These are phyloP conservation scores for Protobothrops flavoviridis DNA, from an alignment of 2,113 vertebrate genomes.

Conservation along the genomic window DNA sequence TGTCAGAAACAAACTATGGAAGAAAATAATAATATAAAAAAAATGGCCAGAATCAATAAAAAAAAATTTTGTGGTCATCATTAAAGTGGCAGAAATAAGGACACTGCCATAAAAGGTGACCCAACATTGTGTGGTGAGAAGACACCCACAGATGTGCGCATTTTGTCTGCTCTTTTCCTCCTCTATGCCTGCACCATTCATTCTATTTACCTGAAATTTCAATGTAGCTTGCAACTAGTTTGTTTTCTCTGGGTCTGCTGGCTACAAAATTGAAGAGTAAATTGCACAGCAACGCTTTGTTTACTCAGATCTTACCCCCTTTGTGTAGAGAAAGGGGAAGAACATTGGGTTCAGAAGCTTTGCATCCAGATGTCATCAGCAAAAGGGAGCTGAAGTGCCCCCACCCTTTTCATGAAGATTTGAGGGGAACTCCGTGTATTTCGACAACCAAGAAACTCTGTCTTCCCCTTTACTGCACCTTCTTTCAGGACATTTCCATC, in stretches of 20 bases:
- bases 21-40: neutral
- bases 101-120: conserved; percentile 3
- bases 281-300: conserved; percentile 18
- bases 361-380: neutral
- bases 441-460: neutral
- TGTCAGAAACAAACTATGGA: conserved; percentile 29
- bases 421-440: conserved; percentile 10
- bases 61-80: neutral
- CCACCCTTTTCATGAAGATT: neutral
- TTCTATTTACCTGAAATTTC: conserved; percentile 31
- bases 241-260: conserved; percentile 19
- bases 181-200: conserved; percentile 26
- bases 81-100: conserved; percentile 23
- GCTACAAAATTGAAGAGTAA: conserved; percentile 22
- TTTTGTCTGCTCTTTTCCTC: conserved; percentile 16
- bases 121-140: neutral
- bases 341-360: conserved; percentile 15
- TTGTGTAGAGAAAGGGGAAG: conserved; percentile 2
- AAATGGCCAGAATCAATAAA: conserved; percentile 28
- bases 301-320: conserved; percentile 27
- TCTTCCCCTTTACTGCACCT: conserved; percentile 41
- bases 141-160: conserved; percentile 23
- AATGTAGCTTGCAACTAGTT: conserved; percentile 18
- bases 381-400: neutral
- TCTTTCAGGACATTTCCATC: conserved; percentile 28